Conservation (phyloP, 2,113 vertebrate genomes). For the Sphaerodactylus townsendi region DNA sequence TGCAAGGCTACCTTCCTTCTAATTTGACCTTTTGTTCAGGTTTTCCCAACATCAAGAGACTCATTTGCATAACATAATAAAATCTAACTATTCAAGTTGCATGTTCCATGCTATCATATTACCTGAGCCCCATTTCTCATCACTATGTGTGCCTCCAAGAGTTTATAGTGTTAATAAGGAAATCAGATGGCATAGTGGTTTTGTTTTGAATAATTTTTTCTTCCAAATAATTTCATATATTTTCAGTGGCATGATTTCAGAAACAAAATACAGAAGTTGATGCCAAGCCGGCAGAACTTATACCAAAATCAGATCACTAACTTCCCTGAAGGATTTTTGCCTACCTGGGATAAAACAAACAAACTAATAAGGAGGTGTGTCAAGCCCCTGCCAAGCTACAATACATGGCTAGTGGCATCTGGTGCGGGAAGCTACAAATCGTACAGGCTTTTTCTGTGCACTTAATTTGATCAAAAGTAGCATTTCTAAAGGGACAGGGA, state of each 20-base stretch:
- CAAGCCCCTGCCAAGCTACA: neutral
- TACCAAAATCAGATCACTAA: neutral
- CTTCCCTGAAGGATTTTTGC: neutral
- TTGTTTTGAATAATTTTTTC: too few species aligned
- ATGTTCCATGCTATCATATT: neutral
- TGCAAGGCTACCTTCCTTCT: neutral
- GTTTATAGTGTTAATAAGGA: neutral
- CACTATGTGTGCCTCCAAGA: neutral
- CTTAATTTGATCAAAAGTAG: too few species aligned
- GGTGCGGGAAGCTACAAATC: neutral
- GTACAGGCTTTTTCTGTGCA: too few species aligned
- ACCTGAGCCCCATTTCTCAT: neutral
- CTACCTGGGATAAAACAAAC: neutral
- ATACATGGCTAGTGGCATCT: neutral
- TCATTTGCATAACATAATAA: slow-evolving; percentile 6
- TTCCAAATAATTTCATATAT: accelerated
- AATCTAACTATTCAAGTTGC: neutral
- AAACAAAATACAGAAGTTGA: neutral
- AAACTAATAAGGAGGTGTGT: too few species aligned
- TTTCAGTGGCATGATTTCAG: neutral
- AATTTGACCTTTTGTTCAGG: too few species aligned
- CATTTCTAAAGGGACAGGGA: too few species aligned
- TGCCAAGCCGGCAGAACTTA: neutral
- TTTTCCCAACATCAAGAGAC: neutral
- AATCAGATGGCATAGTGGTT: neutral